Evolutionary conservation across 2,113 vertebrate species (phyloP).

Genomic region (Dendrocopos noguchii): DNA sequence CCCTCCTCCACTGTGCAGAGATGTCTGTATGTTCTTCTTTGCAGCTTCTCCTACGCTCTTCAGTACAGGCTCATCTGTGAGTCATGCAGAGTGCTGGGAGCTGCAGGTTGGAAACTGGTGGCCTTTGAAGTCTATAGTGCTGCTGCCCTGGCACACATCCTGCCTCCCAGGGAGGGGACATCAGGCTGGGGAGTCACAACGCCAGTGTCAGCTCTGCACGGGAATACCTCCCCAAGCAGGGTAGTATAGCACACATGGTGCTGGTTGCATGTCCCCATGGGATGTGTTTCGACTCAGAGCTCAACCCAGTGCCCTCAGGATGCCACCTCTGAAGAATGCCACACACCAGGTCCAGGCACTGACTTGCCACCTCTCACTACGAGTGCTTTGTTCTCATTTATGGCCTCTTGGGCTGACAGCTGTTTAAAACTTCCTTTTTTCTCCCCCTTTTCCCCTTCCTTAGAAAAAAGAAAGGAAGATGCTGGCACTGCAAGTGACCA

Average conservation of each 20-base stretch:
- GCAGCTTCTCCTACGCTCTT: neutral
- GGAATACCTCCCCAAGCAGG: neutral
- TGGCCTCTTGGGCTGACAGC: neutral
- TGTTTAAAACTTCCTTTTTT: neutral
- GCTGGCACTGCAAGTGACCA: slow-evolving; percentile 45
- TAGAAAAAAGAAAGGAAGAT: neutral
- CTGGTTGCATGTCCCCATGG: neutral
- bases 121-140: neutral
- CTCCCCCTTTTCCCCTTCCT: neutral
- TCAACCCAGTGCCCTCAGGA: neutral
- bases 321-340: neutral
- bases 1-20: neutral
- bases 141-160: neutral
- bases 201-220: neutral
- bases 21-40: neutral
- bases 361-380: neutral
- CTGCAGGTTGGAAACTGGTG: neutral
- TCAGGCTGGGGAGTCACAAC: neutral
- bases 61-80: neutral
- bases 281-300: neutral
- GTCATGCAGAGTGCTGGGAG: neutral
- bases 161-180: neutral
- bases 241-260: neutral
- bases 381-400: neutral
- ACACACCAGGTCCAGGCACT: neutral